Conservation (phyloP, 2,797 vertebrate species). For the Pangasius djambal region DNA sequence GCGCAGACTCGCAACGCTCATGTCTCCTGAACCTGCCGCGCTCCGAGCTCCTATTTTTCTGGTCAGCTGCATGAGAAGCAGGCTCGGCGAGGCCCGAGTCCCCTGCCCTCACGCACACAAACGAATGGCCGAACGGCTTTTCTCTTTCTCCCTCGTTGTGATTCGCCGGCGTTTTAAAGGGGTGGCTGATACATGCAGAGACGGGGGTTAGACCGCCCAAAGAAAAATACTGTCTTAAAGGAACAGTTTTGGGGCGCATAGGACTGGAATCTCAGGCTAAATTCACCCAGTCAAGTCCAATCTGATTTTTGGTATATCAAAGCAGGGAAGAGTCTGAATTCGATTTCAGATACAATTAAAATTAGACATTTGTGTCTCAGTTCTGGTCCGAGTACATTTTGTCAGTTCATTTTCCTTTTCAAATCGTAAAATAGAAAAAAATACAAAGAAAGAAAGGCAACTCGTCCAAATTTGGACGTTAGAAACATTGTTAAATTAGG, state of each 20-base stretch:
- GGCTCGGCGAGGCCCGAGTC: not conserved
- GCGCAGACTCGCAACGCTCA: not conserved
- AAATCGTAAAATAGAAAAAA: not conserved
- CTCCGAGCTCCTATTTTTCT: not conserved
- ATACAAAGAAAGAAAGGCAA: not conserved
- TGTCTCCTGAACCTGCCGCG: not conserved
- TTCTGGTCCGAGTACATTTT: not conserved
- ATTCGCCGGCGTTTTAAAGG: slow-evolving; percentile 52
- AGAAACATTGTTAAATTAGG: not conserved
- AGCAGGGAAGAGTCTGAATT: not conserved
- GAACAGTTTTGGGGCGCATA: not conserved
- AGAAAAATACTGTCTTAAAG: slow-evolving; percentile 43
- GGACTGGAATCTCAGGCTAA: too few relatives aligned
- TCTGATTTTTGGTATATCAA: not conserved
- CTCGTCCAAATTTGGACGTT: not conserved
- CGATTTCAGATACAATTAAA: not conserved
- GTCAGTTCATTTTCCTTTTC: not conserved
- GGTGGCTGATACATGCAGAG: slow-evolving; percentile 14
- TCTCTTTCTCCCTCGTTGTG: slow-evolving; percentile 13
- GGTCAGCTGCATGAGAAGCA: not conserved
- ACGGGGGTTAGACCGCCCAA: slow-evolving; percentile 13
- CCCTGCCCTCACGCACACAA: not conserved
- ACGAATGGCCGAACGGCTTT: not conserved
- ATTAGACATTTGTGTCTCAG: not conserved
- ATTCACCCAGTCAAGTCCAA: too few relatives aligned